Base-by-base conservation (phyloP, 2,888 invertebrate species). In the Pterostichus madidus region DNA sequence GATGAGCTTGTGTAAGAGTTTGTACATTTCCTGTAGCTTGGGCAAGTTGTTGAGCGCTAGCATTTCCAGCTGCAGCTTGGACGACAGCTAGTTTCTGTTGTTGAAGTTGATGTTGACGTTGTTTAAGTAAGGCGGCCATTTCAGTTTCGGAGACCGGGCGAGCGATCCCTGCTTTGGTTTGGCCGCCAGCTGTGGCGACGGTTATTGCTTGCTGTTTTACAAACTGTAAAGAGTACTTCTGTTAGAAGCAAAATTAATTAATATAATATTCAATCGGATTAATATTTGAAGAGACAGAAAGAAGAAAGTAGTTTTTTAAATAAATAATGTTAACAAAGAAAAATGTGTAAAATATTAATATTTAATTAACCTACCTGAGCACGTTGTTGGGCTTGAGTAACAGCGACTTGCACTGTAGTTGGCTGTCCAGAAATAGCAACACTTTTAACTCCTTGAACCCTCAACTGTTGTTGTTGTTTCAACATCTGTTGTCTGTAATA, bases 401-500 rank as follows among this genome's bases (percentile, higher is more conserved):
- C 90, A 78, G 90, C 90, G 39, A 77, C 76, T 76, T 87, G 87
- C 1, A 87, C 86, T n/a, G 87, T 86, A 15, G 61, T 52, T 7
- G 87, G 84, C 64, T 86, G 86, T 0, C 87, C 87, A 13, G 86
- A 86, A 46, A 49, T 76, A 10, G 56, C 24, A 32, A 84, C 80
- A 10, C 75, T 76, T 59, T 81, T 84, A 11, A 84, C 84, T 87
- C 46, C 89, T 89, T 0, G 89, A 3, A 88, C 84, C 84, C 89
- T 89, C 73, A 90, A 85, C n/a, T 89, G 85, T 78, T 90, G 85
- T 78, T 90, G 85, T 82, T 89, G 89, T 79, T 88, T 83, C 89
- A 59, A 84, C 24, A 84, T 87, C 86, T 93, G 93, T 87, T 94
- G 94, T n/a, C 94, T 91, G 85, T 93, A 93, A 86, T 94, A 91